These are phyloP conservation scores for Andrena haemorrhoa DNA, from an alignment of 2,888 invertebrate species.

Conservation along the genomic window DNA sequence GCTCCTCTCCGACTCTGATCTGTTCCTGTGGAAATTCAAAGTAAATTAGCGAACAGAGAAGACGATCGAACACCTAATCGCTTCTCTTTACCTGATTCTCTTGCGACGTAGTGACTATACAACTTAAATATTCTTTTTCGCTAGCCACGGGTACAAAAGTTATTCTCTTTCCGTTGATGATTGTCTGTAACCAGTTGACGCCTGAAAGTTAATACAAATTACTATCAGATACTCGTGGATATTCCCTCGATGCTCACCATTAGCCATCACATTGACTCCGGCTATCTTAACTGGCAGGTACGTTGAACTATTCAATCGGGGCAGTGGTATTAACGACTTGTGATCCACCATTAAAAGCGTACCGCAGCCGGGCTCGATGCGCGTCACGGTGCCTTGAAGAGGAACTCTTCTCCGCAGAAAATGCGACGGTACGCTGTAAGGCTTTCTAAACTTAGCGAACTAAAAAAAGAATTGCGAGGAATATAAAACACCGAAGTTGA, in stretches of 20 bases:
- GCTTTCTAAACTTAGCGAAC: constrained; percentile 88
- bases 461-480: constrained; percentile 73
- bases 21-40: constrained; percentile 78
- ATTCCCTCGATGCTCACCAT: constrained; percentile 80
- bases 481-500: constrained; percentile 24
- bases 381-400: constrained; percentile 86
- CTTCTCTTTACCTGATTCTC: constrained; percentile 74
- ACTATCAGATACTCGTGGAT: background rate
- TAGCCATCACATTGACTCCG: constrained; percentile 85
- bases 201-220: constrained; percentile 78
- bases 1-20: constrained; percentile 86
- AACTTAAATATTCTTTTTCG: constrained; percentile 84
- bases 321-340: constrained; percentile 86
- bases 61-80: background rate
- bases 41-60: background rate
- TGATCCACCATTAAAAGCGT: constrained; percentile 86
- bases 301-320: constrained; percentile 86
- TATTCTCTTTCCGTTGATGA: constrained; percentile 86
- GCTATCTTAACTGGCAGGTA: constrained; percentile 86
- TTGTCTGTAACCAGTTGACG: constrained; percentile 87
- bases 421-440: constrained; percentile 87
- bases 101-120: constrained; percentile 83
- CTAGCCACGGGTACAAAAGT: constrained; percentile 85
- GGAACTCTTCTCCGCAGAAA: constrained; percentile 86
- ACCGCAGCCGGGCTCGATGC: constrained; percentile 86